Evolutionary conservation across 2,797 vertebrate species (phyloP), one percentile per base, ranked within the genome.

Genomic region (Pyrocephalus nanus): DNA sequence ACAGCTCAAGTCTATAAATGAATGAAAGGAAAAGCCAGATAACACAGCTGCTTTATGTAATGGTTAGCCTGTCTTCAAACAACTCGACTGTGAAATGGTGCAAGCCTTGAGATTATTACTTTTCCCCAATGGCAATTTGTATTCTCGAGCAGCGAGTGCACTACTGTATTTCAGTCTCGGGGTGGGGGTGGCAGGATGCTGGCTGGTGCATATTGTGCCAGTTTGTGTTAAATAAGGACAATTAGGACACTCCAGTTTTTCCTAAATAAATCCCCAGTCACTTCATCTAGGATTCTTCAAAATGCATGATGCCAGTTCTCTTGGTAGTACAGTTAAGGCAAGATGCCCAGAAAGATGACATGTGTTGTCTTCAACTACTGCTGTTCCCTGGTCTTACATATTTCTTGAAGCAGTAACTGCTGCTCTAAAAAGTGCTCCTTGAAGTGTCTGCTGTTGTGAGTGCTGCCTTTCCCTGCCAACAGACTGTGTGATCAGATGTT

Each of bases 61-160:
- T 89, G 74, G 78, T 73, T 82, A 93, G 87, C 78, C 96, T 93
- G 89, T 91, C 93, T 86, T 93, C 87, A 95, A 95, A 91, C 93
- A 95, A 96, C 92, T 97, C 79, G 13, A 79, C 93, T 96, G 90
- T 95, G 95, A 97, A 96, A 96, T 55, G 76, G 82, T 77, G 91
- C 90, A 91, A 95, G 82, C 88, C 77, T 76, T 69, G 75, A 88
- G 93, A 89, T 84, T 88, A 96, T 96, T 95, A 61, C 79, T 91
- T 76, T 71, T 90, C 86, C 79, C 95, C 6, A 1, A 9, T 93
- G 96, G 89, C 85, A 90, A 80, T 96, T 92, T 92, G 72, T 97
- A 90, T 96, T 96, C 92, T 72, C 60, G 65, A 77, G 30, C 73
- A 86, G 83, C 4, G 11, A 29, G 79, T 72, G 83, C 61, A 21